phyloP scores from a whole-genome alignment of 2,797 vertebrate species.

The Typhlichthys eigenmanni region DNA sequence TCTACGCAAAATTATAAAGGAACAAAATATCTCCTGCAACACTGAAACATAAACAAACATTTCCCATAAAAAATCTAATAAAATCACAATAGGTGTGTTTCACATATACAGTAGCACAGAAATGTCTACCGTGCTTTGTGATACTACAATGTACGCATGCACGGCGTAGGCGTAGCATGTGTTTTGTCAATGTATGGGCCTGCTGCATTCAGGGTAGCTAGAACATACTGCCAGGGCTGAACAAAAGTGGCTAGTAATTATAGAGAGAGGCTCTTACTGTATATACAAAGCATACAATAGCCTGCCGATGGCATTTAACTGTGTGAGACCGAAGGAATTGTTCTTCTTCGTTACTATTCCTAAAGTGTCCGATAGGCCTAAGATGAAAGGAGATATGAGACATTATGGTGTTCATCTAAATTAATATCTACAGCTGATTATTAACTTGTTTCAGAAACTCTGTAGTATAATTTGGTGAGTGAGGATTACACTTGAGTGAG shows the following conservation, averaged over 20 bases:
- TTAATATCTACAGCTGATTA: background rate
- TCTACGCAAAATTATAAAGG: background rate
- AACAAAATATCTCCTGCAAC: slow-evolving; percentile 9
- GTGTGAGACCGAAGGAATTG: background rate
- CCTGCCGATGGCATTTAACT: slow-evolving; percentile 30
- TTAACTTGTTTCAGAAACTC: slow-evolving; percentile 2
- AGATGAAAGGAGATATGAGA: background rate
- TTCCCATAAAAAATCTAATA: slow-evolving; percentile 11
- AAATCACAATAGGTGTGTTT: background rate
- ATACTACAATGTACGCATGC: slow-evolving; percentile 23
- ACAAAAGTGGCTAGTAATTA: slow-evolving; percentile 58
- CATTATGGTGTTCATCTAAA: slow-evolving; percentile 8
- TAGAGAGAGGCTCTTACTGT: slow-evolving; percentile 25
- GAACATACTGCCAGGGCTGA: slow-evolving; percentile 35
- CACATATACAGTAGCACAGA: background rate
- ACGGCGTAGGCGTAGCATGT: slow-evolving; percentile 3
- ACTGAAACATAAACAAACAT: background rate
- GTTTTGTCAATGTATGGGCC: slow-evolving; percentile 30
- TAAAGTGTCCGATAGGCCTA: background rate
- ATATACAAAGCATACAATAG: slow-evolving; percentile 37
- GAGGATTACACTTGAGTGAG: background rate
- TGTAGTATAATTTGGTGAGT: background rate
- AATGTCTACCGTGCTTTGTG: slow-evolving; percentile 8
- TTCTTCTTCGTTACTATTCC: background rate
- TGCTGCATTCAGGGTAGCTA: slow-evolving; percentile 32